Base-by-base conservation (phyloP, 2,888 invertebrate genomes). In the Meiosimyza platycephala region DNA sequence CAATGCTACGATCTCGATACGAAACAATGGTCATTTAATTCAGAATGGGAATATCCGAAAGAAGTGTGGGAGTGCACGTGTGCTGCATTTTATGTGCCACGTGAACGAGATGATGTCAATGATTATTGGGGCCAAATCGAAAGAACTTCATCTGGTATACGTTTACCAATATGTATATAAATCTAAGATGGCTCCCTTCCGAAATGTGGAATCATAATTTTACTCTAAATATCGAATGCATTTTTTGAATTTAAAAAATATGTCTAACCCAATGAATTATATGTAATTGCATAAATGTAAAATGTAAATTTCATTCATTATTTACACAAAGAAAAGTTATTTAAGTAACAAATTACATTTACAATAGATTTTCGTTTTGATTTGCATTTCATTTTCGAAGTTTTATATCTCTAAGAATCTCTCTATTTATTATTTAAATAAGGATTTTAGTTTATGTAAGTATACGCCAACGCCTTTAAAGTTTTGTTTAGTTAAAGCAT, bases 41-140 rank as follows among this genome's bases (percentile, higher is more conserved):
- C 89, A 12, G 90, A 90, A n/a, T 89, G 90, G 77, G 89, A 90
- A 75, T 90, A 91, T 81, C 91, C 92, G 0, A 90, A 91, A 79
- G 91, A 92, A 80, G 90, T 92, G 73, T 93, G 93, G 93, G 93
- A 93, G 81, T 92, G 93, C 79, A 90, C 90, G 1, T 91, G 92
- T 81, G 91, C 90, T 63, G 89, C 90, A 47, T 86, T 93, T 72
- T 92, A 91, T 83, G 90, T 93, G 78, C 93, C 93, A 59, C 90
- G 90, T 72, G 81, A 79, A 75, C 76, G 82, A 16, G 82, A 82
- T 67, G 81, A 82, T 71, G 75, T 79, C 15, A 72, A 75, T n/a
- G 72, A 71, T 48, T 73, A 74, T 71, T 76, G 74, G 74, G 76
- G 74, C 60, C 69, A 69, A 52, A 62, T 60, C n/a, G 60, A 67